A percentile compares a stretch with the other conserved stretches of the same genome.
These are phyloP conservation scores for Orchesella flavescens DNA, from an alignment of 2,888 invertebrate species.

Conservation along the genomic window DNA sequence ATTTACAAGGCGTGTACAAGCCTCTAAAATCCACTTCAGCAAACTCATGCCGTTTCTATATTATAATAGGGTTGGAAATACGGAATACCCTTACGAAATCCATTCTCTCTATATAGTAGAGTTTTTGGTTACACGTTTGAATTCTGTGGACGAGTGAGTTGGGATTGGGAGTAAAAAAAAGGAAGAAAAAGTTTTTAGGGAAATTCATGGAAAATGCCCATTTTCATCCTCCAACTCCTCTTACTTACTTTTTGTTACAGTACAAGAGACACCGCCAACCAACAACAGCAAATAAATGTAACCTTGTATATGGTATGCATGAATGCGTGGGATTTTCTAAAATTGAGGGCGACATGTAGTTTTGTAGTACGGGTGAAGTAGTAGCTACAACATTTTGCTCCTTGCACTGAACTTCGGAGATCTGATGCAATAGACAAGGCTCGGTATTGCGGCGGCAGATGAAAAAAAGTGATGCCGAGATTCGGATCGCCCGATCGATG, in stretches of 20 bases:
- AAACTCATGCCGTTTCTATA: not conserved
- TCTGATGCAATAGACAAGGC: constrained; percentile 59
- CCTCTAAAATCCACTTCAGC: constrained; percentile 46
- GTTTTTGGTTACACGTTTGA: constrained; percentile 15
- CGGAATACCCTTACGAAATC: not conserved
- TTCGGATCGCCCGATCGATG: constrained; percentile 65
- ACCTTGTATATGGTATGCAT: constrained; percentile 57
- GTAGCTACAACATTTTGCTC: constrained; percentile 30
- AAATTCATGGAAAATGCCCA: constrained; percentile 59
- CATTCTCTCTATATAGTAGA: not conserved
- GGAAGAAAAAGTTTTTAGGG: constrained; percentile 40
- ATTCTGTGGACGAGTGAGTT: constrained; percentile 31
- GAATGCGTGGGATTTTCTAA: constrained; percentile 56
- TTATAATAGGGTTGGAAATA: not conserved
- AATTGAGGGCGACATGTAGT: constrained; percentile 50
- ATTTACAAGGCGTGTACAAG: constrained; percentile 57
- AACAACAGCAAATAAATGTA: constrained; percentile 63
- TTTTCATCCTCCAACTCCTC: constrained; percentile 68
- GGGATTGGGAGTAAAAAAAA: constrained; percentile 28
- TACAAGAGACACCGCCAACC: constrained; percentile 55
- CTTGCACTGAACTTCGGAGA: constrained; percentile 39
- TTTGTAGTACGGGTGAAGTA: constrained; percentile 14
- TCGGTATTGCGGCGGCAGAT: constrained; percentile 60
- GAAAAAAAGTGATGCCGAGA: constrained; percentile 60
- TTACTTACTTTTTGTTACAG: constrained; percentile 61